Evolutionary conservation across 2,113 vertebrate species (phyloP).

Genomic region (Jacana jacana): DNA sequence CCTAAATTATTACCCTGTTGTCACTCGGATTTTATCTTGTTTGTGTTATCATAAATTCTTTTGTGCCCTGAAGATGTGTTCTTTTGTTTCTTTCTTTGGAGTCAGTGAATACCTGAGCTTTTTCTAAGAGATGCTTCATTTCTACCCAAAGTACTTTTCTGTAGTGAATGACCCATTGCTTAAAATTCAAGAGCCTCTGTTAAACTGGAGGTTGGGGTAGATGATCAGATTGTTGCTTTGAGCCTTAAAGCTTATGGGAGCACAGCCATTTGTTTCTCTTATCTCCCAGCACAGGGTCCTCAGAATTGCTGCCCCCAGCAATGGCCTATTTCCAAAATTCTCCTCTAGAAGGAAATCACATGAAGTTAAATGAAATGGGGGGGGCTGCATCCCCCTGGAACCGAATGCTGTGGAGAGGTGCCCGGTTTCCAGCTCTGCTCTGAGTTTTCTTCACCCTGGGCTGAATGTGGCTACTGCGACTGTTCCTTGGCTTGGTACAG

Average conservation of each 20-base stretch:
- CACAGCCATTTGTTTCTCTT: accelerated
- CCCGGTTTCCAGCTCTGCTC: neutral
- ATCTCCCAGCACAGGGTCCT: accelerated
- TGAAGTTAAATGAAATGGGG: no score
- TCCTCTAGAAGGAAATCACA: neutral
- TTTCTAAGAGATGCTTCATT: neutral
- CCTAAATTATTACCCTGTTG: neutral
- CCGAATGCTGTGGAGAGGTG: accelerated
- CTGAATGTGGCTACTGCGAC: neutral
- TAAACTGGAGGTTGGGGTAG: neutral
- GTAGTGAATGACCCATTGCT: neutral
- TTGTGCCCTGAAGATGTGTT: accelerated
- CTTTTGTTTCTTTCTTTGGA: neutral
- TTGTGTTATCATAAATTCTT: neutral
- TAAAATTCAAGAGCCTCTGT: neutral
- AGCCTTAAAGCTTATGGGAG: neutral
- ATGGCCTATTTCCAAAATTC: neutral
- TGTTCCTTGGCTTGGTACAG: accelerated
- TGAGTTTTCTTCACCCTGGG: neutral
- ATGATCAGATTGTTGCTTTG: neutral
- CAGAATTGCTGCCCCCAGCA: neutral
- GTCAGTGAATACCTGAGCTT: neutral
- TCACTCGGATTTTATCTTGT: neutral
- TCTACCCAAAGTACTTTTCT: neutral
- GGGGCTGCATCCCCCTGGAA: neutral